phyloP scores from a whole-genome alignment of 2,113 vertebrate species.

The Chionis minor region DNA sequence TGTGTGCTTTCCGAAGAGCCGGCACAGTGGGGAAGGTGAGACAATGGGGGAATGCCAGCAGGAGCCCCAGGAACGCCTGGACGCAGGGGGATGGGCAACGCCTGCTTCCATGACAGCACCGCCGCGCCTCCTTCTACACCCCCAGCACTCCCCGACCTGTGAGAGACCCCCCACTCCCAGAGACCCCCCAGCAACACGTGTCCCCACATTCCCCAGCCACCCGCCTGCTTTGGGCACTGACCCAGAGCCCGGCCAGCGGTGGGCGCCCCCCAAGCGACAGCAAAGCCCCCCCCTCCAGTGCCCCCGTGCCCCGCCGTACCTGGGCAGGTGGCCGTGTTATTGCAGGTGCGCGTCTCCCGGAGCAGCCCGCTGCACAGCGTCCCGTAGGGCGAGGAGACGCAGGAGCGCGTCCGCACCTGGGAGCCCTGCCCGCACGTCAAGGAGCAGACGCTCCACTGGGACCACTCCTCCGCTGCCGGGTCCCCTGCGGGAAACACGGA shows the following conservation, averaged over 20 bases:
- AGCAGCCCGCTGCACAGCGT: conserved; percentile 95
- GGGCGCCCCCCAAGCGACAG: neutral
- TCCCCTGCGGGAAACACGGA: conserved; percentile 80
- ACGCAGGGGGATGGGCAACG: rapidly evolving
- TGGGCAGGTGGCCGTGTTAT: conserved; percentile 94
- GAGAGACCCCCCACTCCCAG: neutral
- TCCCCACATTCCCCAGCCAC: neutral
- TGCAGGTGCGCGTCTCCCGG: conserved; percentile 93
- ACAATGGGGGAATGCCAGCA: rapidly evolving
- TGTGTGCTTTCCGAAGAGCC: neutral
- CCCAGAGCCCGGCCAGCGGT: neutral
- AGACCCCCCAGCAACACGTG: rapidly evolving
- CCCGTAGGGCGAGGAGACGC: conserved; percentile 95
- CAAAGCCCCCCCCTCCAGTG: neutral
- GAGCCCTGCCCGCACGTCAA: conserved; percentile 95
- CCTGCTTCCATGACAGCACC: neutral
- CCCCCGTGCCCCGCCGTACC: conserved; percentile 64
- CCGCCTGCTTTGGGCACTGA: rapidly evolving
- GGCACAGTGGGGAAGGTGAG: rapidly evolving
- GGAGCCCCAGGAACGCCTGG: too few species aligned
- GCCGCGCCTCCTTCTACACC: rapidly evolving
- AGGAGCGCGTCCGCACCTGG: conserved; percentile 95
- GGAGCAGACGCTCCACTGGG: conserved; percentile 97
- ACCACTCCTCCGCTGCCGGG: conserved; percentile 97
- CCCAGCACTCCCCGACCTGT: neutral